Base-by-base conservation (phyloP, 2,888 invertebrate species). In the Thumatha senex region DNA sequence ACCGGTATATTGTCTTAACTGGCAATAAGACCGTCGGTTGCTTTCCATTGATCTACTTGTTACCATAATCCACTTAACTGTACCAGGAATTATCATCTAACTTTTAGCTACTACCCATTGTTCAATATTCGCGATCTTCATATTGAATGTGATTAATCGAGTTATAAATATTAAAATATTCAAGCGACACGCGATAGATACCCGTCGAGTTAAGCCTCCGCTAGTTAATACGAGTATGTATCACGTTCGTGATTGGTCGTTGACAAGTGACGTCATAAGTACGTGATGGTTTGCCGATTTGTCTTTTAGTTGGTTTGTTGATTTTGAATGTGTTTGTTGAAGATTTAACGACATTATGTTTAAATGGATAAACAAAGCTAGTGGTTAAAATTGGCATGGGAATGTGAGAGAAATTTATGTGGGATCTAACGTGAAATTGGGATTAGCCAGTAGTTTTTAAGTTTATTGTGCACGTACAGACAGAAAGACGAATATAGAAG, bases 221-320 rank as follows among this genome's bases (percentile, higher is more conserved):
- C 67, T 77, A 58, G 72, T 81, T 80, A 80, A 78, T 76, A n/a
- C n/a, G n/a, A n/a, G n/a, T n/a, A 82, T 80, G 80, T 76, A 82
- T 73, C 77, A 74, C 74, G 75, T 68, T 56, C 60, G 61, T 74
- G 76, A 79, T 78, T 78, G 79, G 70, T 62, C 67, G 71, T 66
- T 76, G 79, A 77, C 72, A 74, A 74, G 72, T 80, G 83, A 82
- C 82, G 79, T 82, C 79, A 82, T 63, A 74, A 58, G 56, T 65
- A 61, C 61, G 61, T 63, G 58, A 53, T 56, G 44, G 46, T 54
- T 41, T 40, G 55, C 60, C 53, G 44, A 44, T 40, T 50, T 52
- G 58, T 56, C 67, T 65, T 51, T 63, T 53, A 67, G 59, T 57
- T 57, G 51, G 51, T 55, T 43, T 63, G 15, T 60, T 60, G 55